Evolutionary conservation across 2,113 vertebrate genomes (phyloP).

Genomic region (Raja brachyura): DNA sequence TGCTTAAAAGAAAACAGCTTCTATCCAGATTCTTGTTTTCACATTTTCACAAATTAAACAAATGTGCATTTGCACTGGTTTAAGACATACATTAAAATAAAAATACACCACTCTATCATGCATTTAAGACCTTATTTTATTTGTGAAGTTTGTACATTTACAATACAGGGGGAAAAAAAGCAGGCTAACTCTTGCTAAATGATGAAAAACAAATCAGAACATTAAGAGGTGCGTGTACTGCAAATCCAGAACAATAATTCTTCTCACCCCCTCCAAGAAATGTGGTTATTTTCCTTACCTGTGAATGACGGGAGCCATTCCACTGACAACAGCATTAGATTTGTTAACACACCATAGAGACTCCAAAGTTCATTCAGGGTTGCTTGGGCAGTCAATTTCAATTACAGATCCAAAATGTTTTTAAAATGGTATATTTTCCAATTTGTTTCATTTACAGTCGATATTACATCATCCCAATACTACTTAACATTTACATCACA

Average conservation of each 20-base stretch:
- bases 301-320: conserved; percentile 59
- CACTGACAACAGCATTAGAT: conserved; percentile 25
- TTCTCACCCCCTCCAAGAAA: conserved; percentile 32
- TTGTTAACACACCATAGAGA: conserved; percentile 38
- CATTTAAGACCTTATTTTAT: conserved; percentile 78
- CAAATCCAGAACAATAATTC: conserved; percentile 15
- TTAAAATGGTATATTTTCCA: conserved; percentile 28
- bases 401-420: conserved; percentile 21
- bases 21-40: neutral
- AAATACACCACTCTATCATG: conserved; percentile 43
- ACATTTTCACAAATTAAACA: neutral
- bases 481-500: conserved; percentile 38
- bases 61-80: neutral
- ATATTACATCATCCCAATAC: conserved; percentile 38
- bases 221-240: conserved; percentile 36
- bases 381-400: conserved; percentile 22
- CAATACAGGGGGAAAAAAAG: conserved; percentile 58
- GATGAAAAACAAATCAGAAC: conserved; percentile 64
- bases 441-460: conserved; percentile 36
- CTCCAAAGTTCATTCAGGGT: conserved; percentile 25
- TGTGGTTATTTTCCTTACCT: conserved; percentile 67
- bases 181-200: conserved; percentile 64
- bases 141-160: conserved; percentile 74
- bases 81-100: neutral
- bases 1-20: neutral